Conservation (phyloP, 1,140 invertebrate species). For the Goniozus legneri region DNA sequence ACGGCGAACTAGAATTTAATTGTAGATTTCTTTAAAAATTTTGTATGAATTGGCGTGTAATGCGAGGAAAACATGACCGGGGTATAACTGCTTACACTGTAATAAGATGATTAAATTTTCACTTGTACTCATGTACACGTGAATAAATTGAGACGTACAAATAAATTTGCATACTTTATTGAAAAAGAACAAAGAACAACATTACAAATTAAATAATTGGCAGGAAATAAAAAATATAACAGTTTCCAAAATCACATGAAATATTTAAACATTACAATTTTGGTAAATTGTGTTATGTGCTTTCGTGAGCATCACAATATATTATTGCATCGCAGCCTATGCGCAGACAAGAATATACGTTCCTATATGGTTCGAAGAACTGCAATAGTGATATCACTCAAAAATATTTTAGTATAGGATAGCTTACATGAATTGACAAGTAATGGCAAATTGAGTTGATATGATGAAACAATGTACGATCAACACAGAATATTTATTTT, state of each 20-base stretch:
- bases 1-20: too few relatives aligned
- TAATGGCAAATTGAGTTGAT: conserved; percentile 40
- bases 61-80: too few relatives aligned
- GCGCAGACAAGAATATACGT: conserved; percentile 47
- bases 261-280: conserved; percentile 50
- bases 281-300: conserved; percentile 51
- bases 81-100: too few relatives aligned
- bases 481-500: conserved; percentile 20
- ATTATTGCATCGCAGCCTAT: conserved; percentile 54
- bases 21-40: too few relatives aligned
- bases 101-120: too few relatives aligned
- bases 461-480: conserved; percentile 32
- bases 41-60: too few relatives aligned
- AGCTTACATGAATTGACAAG: conserved; percentile 37
- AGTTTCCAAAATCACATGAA: conserved; percentile 55
- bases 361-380: conserved; percentile 39
- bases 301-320: conserved; percentile 53
- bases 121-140: too few relatives aligned
- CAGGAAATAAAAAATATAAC: conserved; percentile 55
- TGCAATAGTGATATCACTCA: conserved; percentile 37
- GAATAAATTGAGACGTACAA: conserved; percentile 3
- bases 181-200: conserved; percentile 55
- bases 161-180: conserved; percentile 50
- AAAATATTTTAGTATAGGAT: conserved; percentile 44
- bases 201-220: conserved; percentile 54